Evolutionary conservation across 1,140 invertebrate species (phyloP).

Genomic region (Paramacrobiotus metropolitanus): DNA sequence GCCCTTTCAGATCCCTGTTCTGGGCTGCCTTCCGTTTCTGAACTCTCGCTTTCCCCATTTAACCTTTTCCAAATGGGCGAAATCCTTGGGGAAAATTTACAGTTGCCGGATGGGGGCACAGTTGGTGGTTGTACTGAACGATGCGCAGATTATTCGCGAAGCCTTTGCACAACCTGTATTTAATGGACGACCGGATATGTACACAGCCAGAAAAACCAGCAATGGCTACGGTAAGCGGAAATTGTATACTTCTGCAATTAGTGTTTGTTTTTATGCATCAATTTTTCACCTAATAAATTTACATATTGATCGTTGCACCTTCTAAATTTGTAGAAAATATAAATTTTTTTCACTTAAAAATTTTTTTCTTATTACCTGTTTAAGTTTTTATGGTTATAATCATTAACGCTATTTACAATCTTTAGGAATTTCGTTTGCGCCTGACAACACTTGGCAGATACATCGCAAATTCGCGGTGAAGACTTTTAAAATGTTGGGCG

Average conservation of each 20-base stretch:
- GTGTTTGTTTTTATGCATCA: not conserved
- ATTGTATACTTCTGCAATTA: not conserved
- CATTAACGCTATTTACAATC: too few species aligned
- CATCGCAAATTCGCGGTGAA: constrained; percentile 10
- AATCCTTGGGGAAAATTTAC: not conserved
- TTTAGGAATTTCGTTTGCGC: constrained; percentile 9
- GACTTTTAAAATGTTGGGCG: constrained; percentile 10
- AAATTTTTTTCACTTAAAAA: constrained; percentile 6
- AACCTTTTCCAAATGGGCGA: not conserved
- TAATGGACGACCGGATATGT: constrained; percentile 45
- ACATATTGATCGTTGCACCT: too few species aligned
- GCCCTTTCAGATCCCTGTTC: not conserved
- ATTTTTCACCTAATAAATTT: not conserved
- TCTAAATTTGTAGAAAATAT: too few species aligned
- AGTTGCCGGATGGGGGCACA: constrained; percentile 7
- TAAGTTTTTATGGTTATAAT: not conserved
- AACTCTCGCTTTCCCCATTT: not conserved
- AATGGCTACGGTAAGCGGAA: not conserved
- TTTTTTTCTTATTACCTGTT: not conserved
- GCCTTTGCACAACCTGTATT: constrained; percentile 41
- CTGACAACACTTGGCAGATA: constrained; percentile 10
- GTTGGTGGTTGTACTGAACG: constrained; percentile 37
- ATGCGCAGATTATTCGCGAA: constrained; percentile 39
- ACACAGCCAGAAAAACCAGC: constrained; percentile 24
- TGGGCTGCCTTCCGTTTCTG: not conserved